Evolutionary conservation across 2,888 invertebrate species (phyloP).

Genomic region (Polia nebulosa): DNA sequence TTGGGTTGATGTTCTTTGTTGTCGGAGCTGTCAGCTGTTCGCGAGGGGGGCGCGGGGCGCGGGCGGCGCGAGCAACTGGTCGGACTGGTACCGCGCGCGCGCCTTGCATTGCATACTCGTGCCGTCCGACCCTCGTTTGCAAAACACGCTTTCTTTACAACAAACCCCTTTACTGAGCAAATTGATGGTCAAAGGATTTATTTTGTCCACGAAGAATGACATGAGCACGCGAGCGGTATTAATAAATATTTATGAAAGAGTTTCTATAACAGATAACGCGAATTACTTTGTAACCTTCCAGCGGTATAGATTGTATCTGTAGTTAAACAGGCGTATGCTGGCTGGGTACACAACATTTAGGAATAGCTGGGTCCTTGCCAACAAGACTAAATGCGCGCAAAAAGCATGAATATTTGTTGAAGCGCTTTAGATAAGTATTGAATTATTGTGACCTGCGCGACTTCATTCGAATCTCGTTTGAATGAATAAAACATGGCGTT

Average conservation of each 20-base stretch:
- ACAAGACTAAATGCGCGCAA: constrained; percentile 58
- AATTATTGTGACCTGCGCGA: constrained; percentile 43
- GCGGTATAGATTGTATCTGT: neutral
- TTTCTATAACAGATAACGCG: constrained; percentile 35
- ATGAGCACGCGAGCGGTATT: constrained; percentile 49
- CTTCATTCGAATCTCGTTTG: constrained; percentile 37
- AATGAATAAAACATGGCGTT: constrained; percentile 28
- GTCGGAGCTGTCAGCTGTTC: constrained; percentile 87
- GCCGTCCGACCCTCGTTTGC: constrained; percentile 29
- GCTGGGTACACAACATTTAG: constrained; percentile 47
- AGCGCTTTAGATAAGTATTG: constrained; percentile 54
- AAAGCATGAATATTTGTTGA: constrained; percentile 63
- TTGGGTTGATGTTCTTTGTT: constrained; percentile 84
- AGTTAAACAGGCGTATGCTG: neutral
- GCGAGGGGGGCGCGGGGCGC: constrained; percentile 67
- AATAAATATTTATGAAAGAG: constrained; percentile 46
- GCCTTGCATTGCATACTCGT: constrained; percentile 64
- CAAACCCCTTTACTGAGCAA: constrained; percentile 26
- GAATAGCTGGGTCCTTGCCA: constrained; percentile 67
- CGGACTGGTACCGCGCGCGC: constrained; percentile 71
- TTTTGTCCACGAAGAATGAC: constrained; percentile 16
- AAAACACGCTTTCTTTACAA: constrained; percentile 42
- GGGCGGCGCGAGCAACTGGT: constrained; percentile 77
- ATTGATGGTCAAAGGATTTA: constrained; percentile 26
- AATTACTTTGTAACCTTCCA: constrained; percentile 52